Evolutionary conservation across 2,797 vertebrate genomes (phyloP), one percentile per base, ranked within the genome.

Genomic region (Aldrovandia affinis): DNA sequence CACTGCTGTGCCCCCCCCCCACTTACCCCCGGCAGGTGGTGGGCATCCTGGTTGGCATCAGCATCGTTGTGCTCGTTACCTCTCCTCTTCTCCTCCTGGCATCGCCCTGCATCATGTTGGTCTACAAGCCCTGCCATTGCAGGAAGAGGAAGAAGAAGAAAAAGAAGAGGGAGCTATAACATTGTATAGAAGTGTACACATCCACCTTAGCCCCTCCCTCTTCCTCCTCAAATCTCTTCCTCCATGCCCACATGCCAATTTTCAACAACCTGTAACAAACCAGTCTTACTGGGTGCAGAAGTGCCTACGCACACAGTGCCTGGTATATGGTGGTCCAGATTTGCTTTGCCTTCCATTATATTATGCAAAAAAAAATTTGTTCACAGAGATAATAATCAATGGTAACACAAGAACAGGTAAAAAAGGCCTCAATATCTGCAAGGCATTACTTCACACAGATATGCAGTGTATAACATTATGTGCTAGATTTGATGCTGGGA

Each of bases 81-180:
- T 99, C 98, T 0, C 98, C 98, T 0, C 93, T 99, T 89, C 94
- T 99, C 44, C 96, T 99, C 0, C 92, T 99, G 91, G 98, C 97
- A 39, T 99, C 97, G 2, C 98, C 98, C 0, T 99, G 97, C 91
- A 98, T 99, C 86, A 94, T 99, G 92, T 99, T 97, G 81, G 87
- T 98, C 88, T 98, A 97, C 93, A 99, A 98, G 88, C 97, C 97
- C 81, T 97, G 96, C 89, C 91, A 94, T 78, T 93, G 91, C 89
- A 94, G 96, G 86, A 93, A 92, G 83, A 92, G 90, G 86, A 92
- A 88, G 82, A 90, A 88, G 90, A 89, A 91, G 90, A 91, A 85
- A 81, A 89, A 8, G 89, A 88, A n/a, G n/a, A n/a, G n/a, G n/a
- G n/a, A n/a, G n/a, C n/a, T n/a, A 94, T 84, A 85, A 89, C 61